Percentiles rank a stretch among this genome's conserved stretches.
These are phyloP conservation scores for Diploscapter pachys DNA, from an alignment of 1,140 invertebrate species.

Conservation along the genomic window DNA sequence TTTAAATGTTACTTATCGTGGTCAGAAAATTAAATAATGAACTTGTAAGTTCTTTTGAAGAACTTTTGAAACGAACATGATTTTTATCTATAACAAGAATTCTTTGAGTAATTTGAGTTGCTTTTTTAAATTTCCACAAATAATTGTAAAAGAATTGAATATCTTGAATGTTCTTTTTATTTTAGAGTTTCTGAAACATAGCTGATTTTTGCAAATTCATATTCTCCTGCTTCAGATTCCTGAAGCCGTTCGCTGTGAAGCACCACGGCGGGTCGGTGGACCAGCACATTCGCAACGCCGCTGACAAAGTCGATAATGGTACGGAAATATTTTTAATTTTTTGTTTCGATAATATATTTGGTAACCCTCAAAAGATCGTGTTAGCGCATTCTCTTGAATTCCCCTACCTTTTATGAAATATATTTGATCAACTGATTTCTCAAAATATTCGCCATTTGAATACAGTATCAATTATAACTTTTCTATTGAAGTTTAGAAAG, in stretches of 20 bases:
- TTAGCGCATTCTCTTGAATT: too few relatives aligned
- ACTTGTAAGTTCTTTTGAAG: background rate
- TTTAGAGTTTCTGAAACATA: too few relatives aligned
- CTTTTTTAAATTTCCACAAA: background rate
- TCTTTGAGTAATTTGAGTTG: too few relatives aligned
- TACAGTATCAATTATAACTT: too few relatives aligned
- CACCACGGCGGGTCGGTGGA: conserved; percentile 66
- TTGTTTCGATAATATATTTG: too few relatives aligned
- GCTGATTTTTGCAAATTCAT: too few relatives aligned
- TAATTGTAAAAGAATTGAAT: background rate
- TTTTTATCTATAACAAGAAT: too few relatives aligned
- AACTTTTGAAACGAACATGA: background rate
- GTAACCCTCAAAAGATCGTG: too few relatives aligned
- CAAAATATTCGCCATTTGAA: too few relatives aligned
- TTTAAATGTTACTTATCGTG: background rate
- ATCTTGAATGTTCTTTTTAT: background rate
- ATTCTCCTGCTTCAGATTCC: conserved; percentile 61
- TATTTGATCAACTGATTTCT: too few relatives aligned
- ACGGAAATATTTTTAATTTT: background rate
- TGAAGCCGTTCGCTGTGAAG: conserved; percentile 83
- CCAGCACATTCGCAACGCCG: conserved; percentile 11
- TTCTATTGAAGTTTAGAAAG: too few relatives aligned
- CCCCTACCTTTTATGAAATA: too few relatives aligned
- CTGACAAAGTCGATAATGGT: conserved; percentile 22
- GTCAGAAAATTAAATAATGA: background rate